Evolutionary conservation across 1,140 invertebrate species (phyloP), one percentile per base, ranked within the genome.

Genomic region (Drosophila rufa): DNA sequence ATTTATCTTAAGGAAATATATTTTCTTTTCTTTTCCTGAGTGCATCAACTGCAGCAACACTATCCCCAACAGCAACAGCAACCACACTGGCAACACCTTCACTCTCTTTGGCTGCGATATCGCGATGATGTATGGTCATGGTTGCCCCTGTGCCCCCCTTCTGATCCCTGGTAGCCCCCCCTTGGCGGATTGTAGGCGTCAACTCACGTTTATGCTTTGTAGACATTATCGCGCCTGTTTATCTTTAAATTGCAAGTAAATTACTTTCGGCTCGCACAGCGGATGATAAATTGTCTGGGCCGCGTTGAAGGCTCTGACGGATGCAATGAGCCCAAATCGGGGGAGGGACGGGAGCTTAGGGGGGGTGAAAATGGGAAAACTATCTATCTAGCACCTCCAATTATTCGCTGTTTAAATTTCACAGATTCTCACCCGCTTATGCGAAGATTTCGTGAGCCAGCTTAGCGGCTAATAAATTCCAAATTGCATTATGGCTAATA

Each of bases 191-290:
- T 91, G 89, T 91, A 91, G 89, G 89, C 89, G 89, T 91, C 83
- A 91, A 91, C 89, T 91, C 89, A 91, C 89, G 89, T 91, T 91
- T 91, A 91, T 91, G 80, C 80, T 91, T 91, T 91, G 87, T 91
- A 90, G 85, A 90, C 85, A 90, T 90, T 90, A 90, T 90, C 85
- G 85, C 85, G 85, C 86, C 85, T 90, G 85, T 90, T 90, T 90
- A 90, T 90, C 85, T 90, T 91, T 90, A 90, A 90, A 90, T 90
- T 90, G 85, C 85, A 90, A 90, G 85, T 90, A 90, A 90, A 90
- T 90, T 90, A 90, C 85, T 82, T 91, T 76, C 89, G 81, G 85
- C 85, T 90, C 81, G 85, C 81, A 80, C 75, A 80, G 67, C 67
- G 81, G 76, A 79, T 89, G 84, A 89, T 89, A 82, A 90, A 89